phyloP scores from a whole-genome alignment of 2,888 invertebrate genomes.

The Microctonus brassicae region DNA sequence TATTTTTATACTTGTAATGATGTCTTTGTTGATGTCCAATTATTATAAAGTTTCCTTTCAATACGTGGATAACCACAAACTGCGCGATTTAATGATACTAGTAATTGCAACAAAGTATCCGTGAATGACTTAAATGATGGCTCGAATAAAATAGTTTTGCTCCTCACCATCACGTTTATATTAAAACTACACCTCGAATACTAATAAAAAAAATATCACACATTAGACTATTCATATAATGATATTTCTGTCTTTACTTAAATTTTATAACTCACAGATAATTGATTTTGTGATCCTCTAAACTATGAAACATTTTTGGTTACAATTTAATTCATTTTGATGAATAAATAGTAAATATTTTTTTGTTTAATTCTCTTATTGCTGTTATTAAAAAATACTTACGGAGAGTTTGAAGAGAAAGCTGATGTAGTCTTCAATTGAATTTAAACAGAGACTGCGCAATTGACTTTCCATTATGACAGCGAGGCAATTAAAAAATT shows the following conservation, averaged over 20 bases:
- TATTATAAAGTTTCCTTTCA: conserved; percentile 82
- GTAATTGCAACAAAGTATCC: conserved; percentile 77
- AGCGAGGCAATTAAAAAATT: conserved; percentile 88
- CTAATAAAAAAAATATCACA: conserved; percentile 65
- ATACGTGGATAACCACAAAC: conserved; percentile 81
- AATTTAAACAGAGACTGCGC: conserved; percentile 84
- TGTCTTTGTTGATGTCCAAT: conserved; percentile 68
- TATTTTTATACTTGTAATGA: conserved; percentile 48
- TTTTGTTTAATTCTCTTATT: background rate
- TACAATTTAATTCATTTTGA: background rate
- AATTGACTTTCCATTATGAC: conserved; percentile 91
- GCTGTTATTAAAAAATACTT: conserved; percentile 53
- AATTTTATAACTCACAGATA: conserved; percentile 41
- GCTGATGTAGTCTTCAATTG: conserved; percentile 82
- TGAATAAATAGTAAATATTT: background rate
- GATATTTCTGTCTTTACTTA: background rate
- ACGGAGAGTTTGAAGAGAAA: conserved; percentile 85
- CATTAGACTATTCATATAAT: background rate
- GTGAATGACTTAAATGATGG: conserved; percentile 83
- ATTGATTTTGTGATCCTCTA: conserved; percentile 45
- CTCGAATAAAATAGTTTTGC: conserved; percentile 78
- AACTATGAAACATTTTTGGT: conserved; percentile 42
- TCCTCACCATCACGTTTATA: conserved; percentile 74
- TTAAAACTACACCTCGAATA: conserved; percentile 79
- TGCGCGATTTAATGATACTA: conserved; percentile 82